Percentiles rank a stretch among this genome's conserved stretches.
Conservation (phyloP, 2,797 vertebrate genomes). For the Avahi laniger region DNA sequence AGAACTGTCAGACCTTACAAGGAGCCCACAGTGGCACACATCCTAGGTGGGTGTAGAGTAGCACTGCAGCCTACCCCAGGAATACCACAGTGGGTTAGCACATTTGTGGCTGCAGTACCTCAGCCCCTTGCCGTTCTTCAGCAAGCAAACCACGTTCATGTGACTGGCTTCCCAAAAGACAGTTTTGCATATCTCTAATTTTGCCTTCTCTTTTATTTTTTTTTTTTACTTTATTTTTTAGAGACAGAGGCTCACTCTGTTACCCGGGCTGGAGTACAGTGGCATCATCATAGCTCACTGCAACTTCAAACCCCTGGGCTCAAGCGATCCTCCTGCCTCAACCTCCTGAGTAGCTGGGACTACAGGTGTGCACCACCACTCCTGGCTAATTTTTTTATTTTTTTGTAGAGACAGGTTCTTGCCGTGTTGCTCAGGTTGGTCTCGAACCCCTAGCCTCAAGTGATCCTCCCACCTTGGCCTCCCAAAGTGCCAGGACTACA, state of each 20-base stretch:
- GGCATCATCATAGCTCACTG: not conserved
- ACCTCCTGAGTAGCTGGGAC: not conserved
- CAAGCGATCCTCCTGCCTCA: not conserved
- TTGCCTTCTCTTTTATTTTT: not conserved
- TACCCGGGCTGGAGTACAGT: not conserved
- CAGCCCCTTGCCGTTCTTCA: not conserved
- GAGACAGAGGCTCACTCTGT: not conserved
- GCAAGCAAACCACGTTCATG: not conserved
- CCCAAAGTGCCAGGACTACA: not conserved
- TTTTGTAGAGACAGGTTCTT: not conserved
- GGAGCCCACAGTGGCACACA: not conserved
- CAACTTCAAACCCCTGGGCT: not conserved
- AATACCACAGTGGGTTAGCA: not conserved
- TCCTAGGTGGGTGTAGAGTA: too few species aligned
- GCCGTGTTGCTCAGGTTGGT: too few species aligned
- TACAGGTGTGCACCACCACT: not conserved
- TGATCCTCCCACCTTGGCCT: too few species aligned
- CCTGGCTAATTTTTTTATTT: not conserved
- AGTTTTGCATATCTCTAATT: not conserved
- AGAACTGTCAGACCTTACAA: not conserved
- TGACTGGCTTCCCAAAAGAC: not conserved
- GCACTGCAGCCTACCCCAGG: not conserved
- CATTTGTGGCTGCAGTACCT: too few species aligned
- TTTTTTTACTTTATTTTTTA: not conserved
- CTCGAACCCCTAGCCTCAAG: too few species aligned